Percentiles rank a stretch among this genome's conserved stretches.
Evolutionary conservation across 2,888 invertebrate genomes (phyloP).

Genomic region (Polietes domitor): DNA sequence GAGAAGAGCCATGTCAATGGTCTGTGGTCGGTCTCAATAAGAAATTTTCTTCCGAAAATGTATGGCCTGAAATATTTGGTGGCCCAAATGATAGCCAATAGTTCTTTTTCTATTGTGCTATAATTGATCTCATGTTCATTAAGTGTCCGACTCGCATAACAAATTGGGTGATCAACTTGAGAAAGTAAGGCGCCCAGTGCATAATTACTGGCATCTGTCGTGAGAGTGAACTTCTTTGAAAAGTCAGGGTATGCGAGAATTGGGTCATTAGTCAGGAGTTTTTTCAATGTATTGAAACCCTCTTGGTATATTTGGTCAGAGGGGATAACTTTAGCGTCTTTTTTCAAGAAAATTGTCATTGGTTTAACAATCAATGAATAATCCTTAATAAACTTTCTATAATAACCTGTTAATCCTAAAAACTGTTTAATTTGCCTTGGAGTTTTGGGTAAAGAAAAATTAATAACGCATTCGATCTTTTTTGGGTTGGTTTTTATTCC

Average conservation of each 20-base stretch:
- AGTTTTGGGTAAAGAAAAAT: conserved; percentile 61
- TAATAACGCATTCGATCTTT: conserved; percentile 62
- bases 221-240: conserved; percentile 59
- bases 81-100: conserved; percentile 19
- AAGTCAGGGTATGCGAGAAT: conserved; percentile 64
- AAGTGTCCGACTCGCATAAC: conserved; percentile 26
- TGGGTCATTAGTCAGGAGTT: conserved; percentile 52
- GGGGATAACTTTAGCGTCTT: conserved; percentile 36
- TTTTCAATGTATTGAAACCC: conserved; percentile 49
- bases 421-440: conserved; percentile 63
- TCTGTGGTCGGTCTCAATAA: conserved; percentile 20
- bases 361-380: conserved; percentile 59
- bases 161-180: conserved; percentile 15
- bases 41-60: not conserved
- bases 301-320: conserved; percentile 43
- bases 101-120: conserved; percentile 19
- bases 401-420: conserved; percentile 64
- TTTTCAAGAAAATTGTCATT: conserved; percentile 43
- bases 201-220: conserved; percentile 32
- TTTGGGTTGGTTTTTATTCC: conserved; percentile 55
- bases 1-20: conserved; percentile 32
- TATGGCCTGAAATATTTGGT: conserved; percentile 15
- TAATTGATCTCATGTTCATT: conserved; percentile 23
- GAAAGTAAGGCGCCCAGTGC: conserved; percentile 32
- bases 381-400: conserved; percentile 63